Evolutionary conservation across 2,888 invertebrate genomes (phyloP), one percentile per base, ranked within the genome.

Genomic region (Leptopilina drosophilae): DNA sequence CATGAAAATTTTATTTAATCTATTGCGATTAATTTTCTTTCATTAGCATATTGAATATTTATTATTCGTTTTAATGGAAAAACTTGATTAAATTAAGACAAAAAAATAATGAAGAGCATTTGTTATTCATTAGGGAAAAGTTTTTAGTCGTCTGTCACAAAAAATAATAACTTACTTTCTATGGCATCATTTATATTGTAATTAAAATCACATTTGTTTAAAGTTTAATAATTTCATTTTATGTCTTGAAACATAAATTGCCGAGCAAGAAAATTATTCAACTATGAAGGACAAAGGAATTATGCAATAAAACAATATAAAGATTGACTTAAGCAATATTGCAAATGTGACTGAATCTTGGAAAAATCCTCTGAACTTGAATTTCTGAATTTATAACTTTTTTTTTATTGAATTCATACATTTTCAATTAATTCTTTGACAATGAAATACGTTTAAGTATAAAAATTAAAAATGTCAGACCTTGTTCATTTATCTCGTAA

Each of bases 211-310:
- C 62, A 62, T 62, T 62, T 62, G 62, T 15, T 15, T 62, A 62
- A 62, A n/a, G 15, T 56, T 73, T 11, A 59, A 56, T 73, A 59
- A 9, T 73, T 56, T 1, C 15, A 59, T 59, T 62, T 59, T 6
- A 59, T n/a, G 14, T 9, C 40, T 59, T 56, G 33, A 73, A 56
- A 40, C 56, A 14, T 12, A 40, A 53, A 73, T 33, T 56, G 53
- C 15, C 26, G n/a, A 33, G n/a, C n/a, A 56, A 42, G 56, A 73
- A 73, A 73, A 56, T 73, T 73, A 73, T 73, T 73, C 73, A 56
- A 40, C 73, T 40, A 56, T 73, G 73, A 73, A 73, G 73, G 73
- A 59, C 73, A 73, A 73, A 59, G 9, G n/a, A 73, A 73, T 73
- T 59, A 56, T 73, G 56, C 56, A 73, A 73, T 73, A 8, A 73